These are phyloP conservation scores for Paedocypris sp. DNA, from an alignment of 2,113 vertebrate species.

Conservation along the genomic window DNA sequence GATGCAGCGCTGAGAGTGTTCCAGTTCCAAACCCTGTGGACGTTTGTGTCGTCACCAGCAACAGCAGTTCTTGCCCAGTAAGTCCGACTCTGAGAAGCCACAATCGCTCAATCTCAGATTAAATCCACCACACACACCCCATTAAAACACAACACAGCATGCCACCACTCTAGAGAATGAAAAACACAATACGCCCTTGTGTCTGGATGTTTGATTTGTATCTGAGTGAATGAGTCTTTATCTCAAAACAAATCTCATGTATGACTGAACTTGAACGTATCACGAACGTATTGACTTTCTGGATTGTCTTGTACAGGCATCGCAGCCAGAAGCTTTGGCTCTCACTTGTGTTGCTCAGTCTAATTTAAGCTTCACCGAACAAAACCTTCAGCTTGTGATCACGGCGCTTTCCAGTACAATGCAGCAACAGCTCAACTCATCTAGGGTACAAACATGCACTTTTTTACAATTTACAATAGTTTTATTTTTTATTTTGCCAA, in stretches of 20 bases:
- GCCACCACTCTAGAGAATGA: background rate
- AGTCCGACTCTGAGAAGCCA: background rate
- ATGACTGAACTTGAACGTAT: background rate
- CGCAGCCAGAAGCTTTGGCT: slow-evolving; percentile 6
- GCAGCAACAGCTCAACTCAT: background rate
- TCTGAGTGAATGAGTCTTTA: background rate
- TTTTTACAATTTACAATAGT: background rate
- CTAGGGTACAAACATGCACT: background rate
- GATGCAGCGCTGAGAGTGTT: background rate
- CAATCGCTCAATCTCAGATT: background rate
- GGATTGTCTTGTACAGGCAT: too few relatives aligned
- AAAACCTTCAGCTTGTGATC: slow-evolving; percentile 15
- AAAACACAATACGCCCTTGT: background rate
- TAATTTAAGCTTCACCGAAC: slow-evolving; percentile 26
- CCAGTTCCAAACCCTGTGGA: background rate
- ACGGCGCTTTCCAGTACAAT: slow-evolving; percentile 2
- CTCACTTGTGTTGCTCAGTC: slow-evolving; percentile 13
- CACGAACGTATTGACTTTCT: too few relatives aligned
- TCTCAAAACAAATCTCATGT: background rate
- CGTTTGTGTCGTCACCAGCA: slow-evolving; percentile 7
- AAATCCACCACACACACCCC: background rate
- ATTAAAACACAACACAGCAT: background rate
- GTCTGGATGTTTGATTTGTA: background rate
- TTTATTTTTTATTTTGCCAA: background rate
- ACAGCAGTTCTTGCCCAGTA: slow-evolving; percentile 13